Evolutionary conservation across 2,888 invertebrate genomes (phyloP), one percentile per base, ranked within the genome.

Genomic region (Ectropis crepuscularia): DNA sequence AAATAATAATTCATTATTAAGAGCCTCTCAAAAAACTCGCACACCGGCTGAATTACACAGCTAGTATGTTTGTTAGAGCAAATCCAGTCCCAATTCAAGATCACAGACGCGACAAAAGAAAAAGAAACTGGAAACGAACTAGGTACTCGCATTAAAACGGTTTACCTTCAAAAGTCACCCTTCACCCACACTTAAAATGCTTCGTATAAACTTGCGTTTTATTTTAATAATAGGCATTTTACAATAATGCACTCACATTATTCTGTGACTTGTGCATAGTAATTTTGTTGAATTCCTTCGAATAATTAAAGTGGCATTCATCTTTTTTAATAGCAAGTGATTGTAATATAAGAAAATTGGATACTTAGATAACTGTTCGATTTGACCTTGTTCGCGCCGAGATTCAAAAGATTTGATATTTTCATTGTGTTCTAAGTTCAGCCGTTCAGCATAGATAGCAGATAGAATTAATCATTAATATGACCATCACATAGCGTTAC

Each of bases 151-250:
- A 54, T 58, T 49, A 53, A 47, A 9, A 43, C 48, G 11, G 53
- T 41, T 63, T 49, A 63, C 63, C 58, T 63, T 63, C 63, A 58
- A 53, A 57, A 58, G 11, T 49, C 63, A 63, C 63, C 58, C 58
- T 63, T 63, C 63, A 63, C 58, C 54, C 38, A 58, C 53, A 53
- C 57, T 57, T 51, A 47, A 57, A 43, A 57, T 36, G 12, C 42
- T 43, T 45, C 9, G 43, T 43, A 28, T 51, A 45, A 50, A 41
- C 39, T 50, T 49, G 51, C 4, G 28, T 37, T 49, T 54, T 48
- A 46, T 53, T 60, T 47, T 47, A 47, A 55, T 55, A 55, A 55
- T 41, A 47, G 55, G 55, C 41, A 47, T 55, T 47, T 38, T 47
- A 47, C 47, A 39, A 47, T 47, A 55, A 48, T 55, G 55, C 55